Base-by-base conservation (phyloP, 2,888 invertebrate genomes). In the Aporophyla lueneburgensis region DNA sequence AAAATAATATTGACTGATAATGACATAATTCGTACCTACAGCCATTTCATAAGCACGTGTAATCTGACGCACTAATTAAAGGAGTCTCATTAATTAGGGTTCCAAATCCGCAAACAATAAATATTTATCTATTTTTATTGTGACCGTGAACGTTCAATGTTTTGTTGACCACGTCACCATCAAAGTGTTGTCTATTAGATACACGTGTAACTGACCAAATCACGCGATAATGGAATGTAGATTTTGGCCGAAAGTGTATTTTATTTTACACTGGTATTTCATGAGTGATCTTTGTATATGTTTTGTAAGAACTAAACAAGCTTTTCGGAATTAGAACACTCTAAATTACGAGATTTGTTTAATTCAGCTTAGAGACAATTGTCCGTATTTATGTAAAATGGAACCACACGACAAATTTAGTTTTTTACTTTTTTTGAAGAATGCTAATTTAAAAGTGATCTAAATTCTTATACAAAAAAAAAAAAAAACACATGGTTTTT, bases 121-220 rank as follows among this genome's bases (percentile, higher is more conserved):
- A 53, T 58, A 74, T 65, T 75, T 81, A 75, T 82, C 81, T 75
- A 53, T 49, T 65, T 46, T 27, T 51, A 40, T 24, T 56, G 51
- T 68, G 86, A 63, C 77, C 78, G 53, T 82, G 86, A 85, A 77
- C 62, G 56, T 27, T 56, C 14, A 63, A 24, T 66, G 49, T 73
- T 56, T 43, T 59, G 70, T 56, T n/a, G 86, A 51, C 66, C 71
- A 77, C 83, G 83, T 82, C 73, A 82, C 71, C 12, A n/a, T n/a
- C 61, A 56, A 7, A 56, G 33, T 66, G 56, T 81, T 65, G 66
- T 70, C 53, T 69, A 19, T 49, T 68, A 53, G 9, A 43, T 53
- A 66, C 16, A 63, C 33, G 67, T 21, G 24, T 61, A 56, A 43
- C 19, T 43, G 40, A 2, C 5, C 14, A 19, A 54, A 40, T 40